Percentiles rank a stretch among this genome's conserved stretches.
Conservation (phyloP, 2,888 invertebrate species). For the Caenorhabditis sinica region DNA sequence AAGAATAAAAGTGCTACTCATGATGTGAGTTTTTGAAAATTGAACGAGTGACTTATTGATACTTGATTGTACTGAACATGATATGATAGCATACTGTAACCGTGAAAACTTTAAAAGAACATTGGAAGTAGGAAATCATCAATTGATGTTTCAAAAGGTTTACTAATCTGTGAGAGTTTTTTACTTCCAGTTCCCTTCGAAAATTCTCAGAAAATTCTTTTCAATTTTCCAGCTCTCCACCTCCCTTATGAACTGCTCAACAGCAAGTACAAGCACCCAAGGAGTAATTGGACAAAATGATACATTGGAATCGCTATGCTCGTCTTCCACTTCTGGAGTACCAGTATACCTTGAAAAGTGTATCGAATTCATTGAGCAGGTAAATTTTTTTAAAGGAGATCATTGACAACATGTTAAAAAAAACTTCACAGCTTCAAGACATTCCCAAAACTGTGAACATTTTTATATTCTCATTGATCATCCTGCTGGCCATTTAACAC, state of each 20-base stretch:
- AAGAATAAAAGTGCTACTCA: constrained; percentile 56
- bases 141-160: too few species aligned
- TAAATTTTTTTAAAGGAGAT: too few species aligned
- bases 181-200: too few species aligned
- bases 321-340: constrained; percentile 80
- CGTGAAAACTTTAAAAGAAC: too few species aligned
- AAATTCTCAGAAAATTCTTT: neutral
- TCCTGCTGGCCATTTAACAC: too few species aligned
- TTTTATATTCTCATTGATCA: too few species aligned
- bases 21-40: constrained; percentile 28
- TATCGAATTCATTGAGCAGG: constrained; percentile 89
- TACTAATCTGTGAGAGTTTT: too few species aligned
- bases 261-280: constrained; percentile 21
- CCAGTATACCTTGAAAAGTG: constrained; percentile 94
- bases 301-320: constrained; percentile 65
- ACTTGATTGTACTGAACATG: too few species aligned
- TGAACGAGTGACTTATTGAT: too few species aligned
- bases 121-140: too few species aligned
- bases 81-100: too few species aligned
- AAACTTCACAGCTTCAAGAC: too few species aligned
- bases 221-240: constrained; percentile 36
- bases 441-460: neutral
- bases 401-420: neutral
- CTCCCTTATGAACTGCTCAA: constrained; percentile 41
- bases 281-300: constrained; percentile 52